These are phyloP conservation scores for Drosophila takahashii DNA, from an alignment of 1,140 invertebrate genomes.

Conservation along the genomic window DNA sequence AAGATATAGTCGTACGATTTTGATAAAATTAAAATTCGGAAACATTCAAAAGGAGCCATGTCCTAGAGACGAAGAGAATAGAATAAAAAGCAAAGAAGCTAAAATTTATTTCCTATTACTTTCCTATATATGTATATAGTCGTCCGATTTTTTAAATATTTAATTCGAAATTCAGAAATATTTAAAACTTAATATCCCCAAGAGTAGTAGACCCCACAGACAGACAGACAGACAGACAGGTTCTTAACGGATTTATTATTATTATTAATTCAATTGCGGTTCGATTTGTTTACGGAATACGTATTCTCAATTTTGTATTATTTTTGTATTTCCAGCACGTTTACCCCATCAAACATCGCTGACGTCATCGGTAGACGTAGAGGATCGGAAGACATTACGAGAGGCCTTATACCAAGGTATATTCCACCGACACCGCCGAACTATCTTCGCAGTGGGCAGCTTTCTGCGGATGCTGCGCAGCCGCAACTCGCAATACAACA, in stretches of 20 bases:
- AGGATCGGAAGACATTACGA: slow-evolving; percentile 86
- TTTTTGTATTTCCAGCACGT: slow-evolving; percentile 63
- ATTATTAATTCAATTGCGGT: slow-evolving; percentile 4
- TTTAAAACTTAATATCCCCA: too few species aligned
- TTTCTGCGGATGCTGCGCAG: slow-evolving; percentile 92
- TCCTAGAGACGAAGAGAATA: too few species aligned
- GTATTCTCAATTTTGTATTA: slow-evolving; percentile 7
- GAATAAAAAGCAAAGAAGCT: too few species aligned
- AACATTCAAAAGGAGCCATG: too few species aligned
- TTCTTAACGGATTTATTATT: slow-evolving; percentile 36
- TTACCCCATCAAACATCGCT: slow-evolving; percentile 84
- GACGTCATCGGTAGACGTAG: slow-evolving; percentile 83
- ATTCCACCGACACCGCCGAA: slow-evolving; percentile 91
- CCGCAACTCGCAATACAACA: slow-evolving; percentile 92
- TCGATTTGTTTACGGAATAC: slow-evolving; percentile 17
- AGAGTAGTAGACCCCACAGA: too few species aligned
- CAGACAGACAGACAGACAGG: too few species aligned
- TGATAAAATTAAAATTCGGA: too few species aligned
- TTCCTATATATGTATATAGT: too few species aligned
- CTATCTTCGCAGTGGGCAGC: slow-evolving; percentile 91
- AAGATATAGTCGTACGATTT: too few species aligned
- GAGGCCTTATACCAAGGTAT: slow-evolving; percentile 93
- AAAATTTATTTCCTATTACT: too few species aligned
- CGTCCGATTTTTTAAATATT: too few species aligned
- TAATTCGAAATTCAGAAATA: too few species aligned